Conservation (phyloP, 1,140 invertebrate species). For the Megalopta genalis region DNA sequence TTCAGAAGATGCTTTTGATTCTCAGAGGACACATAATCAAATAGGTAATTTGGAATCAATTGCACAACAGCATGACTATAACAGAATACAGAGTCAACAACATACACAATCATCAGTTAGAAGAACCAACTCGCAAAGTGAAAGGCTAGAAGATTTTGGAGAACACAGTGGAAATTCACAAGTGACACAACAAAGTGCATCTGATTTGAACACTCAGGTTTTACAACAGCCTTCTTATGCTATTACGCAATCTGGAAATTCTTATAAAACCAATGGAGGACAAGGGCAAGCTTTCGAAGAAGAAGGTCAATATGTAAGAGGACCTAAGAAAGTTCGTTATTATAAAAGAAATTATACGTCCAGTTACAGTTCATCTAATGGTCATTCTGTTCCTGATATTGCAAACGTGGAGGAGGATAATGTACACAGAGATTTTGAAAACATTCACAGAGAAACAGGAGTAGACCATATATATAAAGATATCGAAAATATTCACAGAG, state of each 20-base stretch:
- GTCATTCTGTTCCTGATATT: constrained; percentile 1
- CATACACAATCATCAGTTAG: constrained; percentile 9
- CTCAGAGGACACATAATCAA: constrained; percentile 30
- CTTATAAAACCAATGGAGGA: constrained; percentile 60
- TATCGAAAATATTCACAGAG: constrained; percentile 42
- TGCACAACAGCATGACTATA: constrained; percentile 33
- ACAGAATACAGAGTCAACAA: constrained; percentile 38
- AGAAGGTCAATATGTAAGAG: constrained; percentile 63
- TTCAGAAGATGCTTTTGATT: constrained; percentile 17
- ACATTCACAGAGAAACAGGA: constrained; percentile 46
- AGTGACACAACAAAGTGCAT: constrained; percentile 22
- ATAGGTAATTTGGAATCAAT: constrained; percentile 13
- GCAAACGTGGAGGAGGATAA: constrained; percentile 3
- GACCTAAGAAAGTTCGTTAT: constrained; percentile 61
- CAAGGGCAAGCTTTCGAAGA: constrained; percentile 62
- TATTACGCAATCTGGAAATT: constrained; percentile 33
- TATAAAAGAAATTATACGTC: constrained; percentile 70
- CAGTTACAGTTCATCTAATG: constrained; percentile 55
- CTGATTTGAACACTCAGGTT: constrained; percentile 11
- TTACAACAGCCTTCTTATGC: constrained; percentile 8
- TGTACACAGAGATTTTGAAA: constrained; percentile 38
- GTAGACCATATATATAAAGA: constrained; percentile 14
- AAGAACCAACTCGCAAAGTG: constrained; percentile 29
- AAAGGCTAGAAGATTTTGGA: constrained; percentile 57
- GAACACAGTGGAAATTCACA: constrained; percentile 35